Evolutionary conservation across 1,140 invertebrate genomes (phyloP).

Genomic region (Bombus soroeensis): DNA sequence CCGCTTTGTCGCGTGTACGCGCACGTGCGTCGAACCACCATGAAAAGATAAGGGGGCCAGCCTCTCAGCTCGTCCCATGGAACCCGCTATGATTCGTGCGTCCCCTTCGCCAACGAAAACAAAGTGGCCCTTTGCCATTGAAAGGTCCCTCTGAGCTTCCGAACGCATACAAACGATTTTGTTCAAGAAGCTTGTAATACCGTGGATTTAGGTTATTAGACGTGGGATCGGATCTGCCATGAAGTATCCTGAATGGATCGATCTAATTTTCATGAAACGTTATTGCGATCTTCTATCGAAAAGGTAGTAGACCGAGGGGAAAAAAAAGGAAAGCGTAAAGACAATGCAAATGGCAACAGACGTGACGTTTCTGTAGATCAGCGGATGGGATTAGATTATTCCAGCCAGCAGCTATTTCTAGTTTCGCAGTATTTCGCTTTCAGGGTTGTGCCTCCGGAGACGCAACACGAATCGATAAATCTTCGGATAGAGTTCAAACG

Average conservation of each 20-base stretch:
- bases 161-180: background rate
- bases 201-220: background rate
- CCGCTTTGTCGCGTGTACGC: conserved; percentile 50
- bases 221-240: background rate
- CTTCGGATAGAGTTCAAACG: conserved; percentile 22
- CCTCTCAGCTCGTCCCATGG: background rate
- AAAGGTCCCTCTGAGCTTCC: background rate
- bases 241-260: background rate
- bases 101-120: background rate
- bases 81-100: background rate
- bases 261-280: background rate
- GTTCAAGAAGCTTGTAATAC: background rate
- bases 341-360: background rate
- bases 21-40: conserved; percentile 33
- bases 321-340: no score
- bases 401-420: conserved; percentile 27
- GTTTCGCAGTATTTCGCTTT: conserved; percentile 25
- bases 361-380: background rate
- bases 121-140: conserved; percentile 3
- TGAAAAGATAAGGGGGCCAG: conserved; percentile 21
- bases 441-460: background rate
- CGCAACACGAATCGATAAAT: conserved; percentile 45
- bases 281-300: background rate
- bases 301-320: no score
- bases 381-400: conserved; percentile 21